Evolutionary conservation across 2,888 invertebrate species (phyloP).

Genomic region (Stenchaetothrips biformis): DNA sequence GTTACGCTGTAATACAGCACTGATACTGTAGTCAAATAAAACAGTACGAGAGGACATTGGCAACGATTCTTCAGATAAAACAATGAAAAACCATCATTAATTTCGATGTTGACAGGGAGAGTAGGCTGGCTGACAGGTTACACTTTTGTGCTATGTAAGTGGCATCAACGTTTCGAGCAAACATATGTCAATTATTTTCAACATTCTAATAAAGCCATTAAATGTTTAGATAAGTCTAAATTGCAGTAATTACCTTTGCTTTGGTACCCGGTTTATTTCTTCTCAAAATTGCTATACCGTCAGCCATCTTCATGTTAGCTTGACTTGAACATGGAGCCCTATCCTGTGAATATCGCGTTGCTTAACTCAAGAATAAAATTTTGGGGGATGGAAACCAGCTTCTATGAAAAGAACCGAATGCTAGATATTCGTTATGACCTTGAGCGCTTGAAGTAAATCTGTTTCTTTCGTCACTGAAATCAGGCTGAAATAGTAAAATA

Average conservation of each 20-base stretch:
- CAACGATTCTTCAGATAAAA: background rate
- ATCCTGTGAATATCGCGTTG: background rate
- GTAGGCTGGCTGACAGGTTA: background rate
- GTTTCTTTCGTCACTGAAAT: background rate
- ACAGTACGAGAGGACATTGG: background rate
- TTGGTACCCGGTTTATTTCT: conserved; percentile 89
- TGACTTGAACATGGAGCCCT: background rate
- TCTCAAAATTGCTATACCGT: conserved; percentile 68
- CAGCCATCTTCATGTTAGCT: conserved; percentile 73
- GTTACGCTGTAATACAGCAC: background rate
- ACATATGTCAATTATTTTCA: too few species aligned
- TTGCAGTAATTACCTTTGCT: conserved; percentile 61
- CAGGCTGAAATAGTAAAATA: background rate
- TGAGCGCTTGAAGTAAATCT: background rate
- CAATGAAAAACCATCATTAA: background rate
- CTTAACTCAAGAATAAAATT: background rate
- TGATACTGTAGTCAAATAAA: background rate
- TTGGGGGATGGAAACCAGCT: background rate
- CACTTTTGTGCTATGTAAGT: conserved; percentile 27
- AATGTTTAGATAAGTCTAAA: background rate
- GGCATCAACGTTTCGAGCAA: too few species aligned
- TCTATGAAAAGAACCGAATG: background rate
- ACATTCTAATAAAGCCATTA: too few species aligned
- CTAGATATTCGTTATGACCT: background rate
- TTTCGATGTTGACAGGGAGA: conserved; percentile 24